Base-by-base conservation (phyloP, 2,113 vertebrate species). In the Hyla sarda region DNA sequence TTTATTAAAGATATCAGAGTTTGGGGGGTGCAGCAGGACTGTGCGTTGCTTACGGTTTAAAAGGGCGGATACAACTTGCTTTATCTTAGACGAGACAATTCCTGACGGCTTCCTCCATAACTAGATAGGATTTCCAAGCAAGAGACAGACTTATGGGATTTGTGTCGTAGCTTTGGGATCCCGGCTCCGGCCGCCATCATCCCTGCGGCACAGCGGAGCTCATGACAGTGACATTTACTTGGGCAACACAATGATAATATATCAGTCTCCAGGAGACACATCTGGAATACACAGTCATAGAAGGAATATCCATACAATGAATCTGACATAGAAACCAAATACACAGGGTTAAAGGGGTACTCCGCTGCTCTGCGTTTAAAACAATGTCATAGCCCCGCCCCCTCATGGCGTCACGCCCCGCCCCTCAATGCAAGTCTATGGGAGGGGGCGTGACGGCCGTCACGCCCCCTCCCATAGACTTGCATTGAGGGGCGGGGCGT, bases 21-120 rank as follows among this genome's bases (percentile, higher is more conserved):
- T 14, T 4, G 50, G 52, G 30, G 25, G 9, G 2, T 58, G 25
- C 17, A 34, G 7, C 6, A 23, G 54, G 21, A 80, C 32, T 62
- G 77, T 41, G 54, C 77, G 14, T 34, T 60, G 54, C 77, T 41
- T 79, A 37, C 13, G 25, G 28, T 80, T 77, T 34, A 77, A 77
- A 77, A 17, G 50, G 28, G 19, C 19, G 37, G 50, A 23, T 23
- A 30, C 2, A 32, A 78, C 50, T 56, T 12, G 32, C 19, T 60
- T 45, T 34, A 54, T 34, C 75, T 56, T 28, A 56, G 5, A 54
- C 41, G 30, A 34, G 25, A 54, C 60, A 25, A 8, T 14, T 28
- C 45, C 14, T 17, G 16, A 19, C 47, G 21, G 1, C 8, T 60
- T 23, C 23, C 56, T 60, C 11, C 34, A 34, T 25, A 7, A 58